phyloP scores from a whole-genome alignment of 2,113 vertebrate genomes.

The Peucedramus taeniatus region DNA sequence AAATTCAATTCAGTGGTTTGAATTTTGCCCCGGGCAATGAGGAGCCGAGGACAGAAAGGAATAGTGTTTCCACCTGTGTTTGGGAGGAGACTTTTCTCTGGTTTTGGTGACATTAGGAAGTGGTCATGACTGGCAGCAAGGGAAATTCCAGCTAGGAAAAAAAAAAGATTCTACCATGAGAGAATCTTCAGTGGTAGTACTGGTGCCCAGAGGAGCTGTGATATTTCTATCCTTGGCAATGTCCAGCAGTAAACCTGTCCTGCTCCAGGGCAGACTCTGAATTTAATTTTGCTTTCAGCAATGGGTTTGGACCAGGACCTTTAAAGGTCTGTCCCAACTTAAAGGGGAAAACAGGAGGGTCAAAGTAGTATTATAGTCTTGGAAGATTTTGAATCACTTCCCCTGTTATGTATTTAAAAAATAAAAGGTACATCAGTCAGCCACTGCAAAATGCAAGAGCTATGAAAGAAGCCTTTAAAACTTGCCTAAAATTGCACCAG shows the following conservation, averaged over 20 bases:
- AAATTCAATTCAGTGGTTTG: background rate
- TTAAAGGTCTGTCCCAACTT: fast-evolving
- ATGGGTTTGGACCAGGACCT: background rate
- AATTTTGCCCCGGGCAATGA: background rate
- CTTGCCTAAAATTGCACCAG: background rate
- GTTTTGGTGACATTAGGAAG: background rate
- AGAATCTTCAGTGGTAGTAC: background rate
- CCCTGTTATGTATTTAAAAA: background rate
- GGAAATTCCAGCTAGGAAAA: background rate
- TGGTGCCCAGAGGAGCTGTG: background rate
- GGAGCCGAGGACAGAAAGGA: background rate
- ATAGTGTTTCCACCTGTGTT: fast-evolving
- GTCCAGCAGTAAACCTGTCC: background rate
- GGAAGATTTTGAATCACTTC: background rate
- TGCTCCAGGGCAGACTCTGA: background rate
- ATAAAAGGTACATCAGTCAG: background rate
- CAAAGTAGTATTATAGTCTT: background rate
- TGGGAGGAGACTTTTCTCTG: background rate
- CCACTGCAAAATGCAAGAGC: background rate
- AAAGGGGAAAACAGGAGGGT: background rate
- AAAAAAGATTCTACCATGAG: background rate
- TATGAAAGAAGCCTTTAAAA: background rate
- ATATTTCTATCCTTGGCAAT: background rate
- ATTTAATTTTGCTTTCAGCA: background rate
- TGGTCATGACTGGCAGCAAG: background rate